Evolutionary conservation across 1,140 invertebrate species (phyloP), one percentile per base, ranked within the genome.

Genomic region (Orussus abietinus): DNA sequence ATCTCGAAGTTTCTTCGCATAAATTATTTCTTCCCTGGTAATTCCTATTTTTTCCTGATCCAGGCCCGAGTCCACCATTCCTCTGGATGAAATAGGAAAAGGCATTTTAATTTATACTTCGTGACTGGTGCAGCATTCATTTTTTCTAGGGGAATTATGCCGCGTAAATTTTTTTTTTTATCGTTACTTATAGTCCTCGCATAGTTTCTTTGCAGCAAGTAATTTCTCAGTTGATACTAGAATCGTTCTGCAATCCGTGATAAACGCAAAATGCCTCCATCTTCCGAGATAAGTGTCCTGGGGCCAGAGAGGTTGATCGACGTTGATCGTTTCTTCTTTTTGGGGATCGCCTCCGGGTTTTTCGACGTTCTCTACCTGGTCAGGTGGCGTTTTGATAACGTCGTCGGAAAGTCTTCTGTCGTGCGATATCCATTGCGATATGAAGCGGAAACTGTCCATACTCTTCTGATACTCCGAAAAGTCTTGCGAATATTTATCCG

Each of bases 201-300:
- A 42, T 4, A 80, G 57, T 6, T 63, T 48, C 59, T 81, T 83
- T 3, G 82, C 79, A 42, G 77, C 54, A 25, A 80, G 70, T 5
- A 86, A 59, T 42, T 77, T 55, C 36, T 55, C 32, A 36, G 70
- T 62, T 3, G 68, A 55, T 7, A 66, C 69, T 20, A 85, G 61
- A 31, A 80, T 53, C 53, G 82, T 80, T 15, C 80, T 57, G 9
- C 80, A 81, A 59, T 87, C 82, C 11, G 80, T 83, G 3, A 81
- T 76, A 40, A 80, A 79, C 42, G 81, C 78, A 55, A 83, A 86
- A 61, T 86, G 80, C 51, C 76, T 79, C 28, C 80, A 74, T 55
- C 84, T 65, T n/a, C 82, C 84, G 21, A 59, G 48, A 54, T 80
- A 87, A 2, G 81, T 82, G 14, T 55, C 64, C 57, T 84, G 81